Evolutionary conservation across 2,888 invertebrate genomes (phyloP), one percentile per base, ranked within the genome.

Genomic region (Papilio demoleus): DNA sequence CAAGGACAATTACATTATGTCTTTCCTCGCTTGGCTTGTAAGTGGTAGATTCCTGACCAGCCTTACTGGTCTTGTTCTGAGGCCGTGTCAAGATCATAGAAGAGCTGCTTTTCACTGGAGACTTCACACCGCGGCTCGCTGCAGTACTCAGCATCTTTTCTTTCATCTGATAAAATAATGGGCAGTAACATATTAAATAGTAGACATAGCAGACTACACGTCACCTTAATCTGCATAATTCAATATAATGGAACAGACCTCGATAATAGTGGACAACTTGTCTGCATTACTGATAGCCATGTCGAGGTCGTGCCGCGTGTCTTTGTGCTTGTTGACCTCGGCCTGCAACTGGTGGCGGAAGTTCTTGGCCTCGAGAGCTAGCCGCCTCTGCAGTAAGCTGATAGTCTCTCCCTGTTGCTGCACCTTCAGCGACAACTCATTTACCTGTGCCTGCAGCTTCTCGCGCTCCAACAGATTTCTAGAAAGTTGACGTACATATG

Each of bases 401-500:
- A 95, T 94, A 0, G 87, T 90, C 69, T 95, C 94, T 47, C 93
- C 94, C 72, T 96, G 95, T 70, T 94, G 94, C 67, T 94, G 94
- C 5, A 93, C 90, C 60, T 93, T 94, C 0, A 87, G 81, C 22
- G 93, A 92, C 19, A 95, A 81, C 40, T 94, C 93, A 4, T 91
- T 85, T 58, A 95, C 85, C 81, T 95, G 94, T 8, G 94, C 92
- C 70, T 95, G 93, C 9, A 97, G 89, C 75, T 95, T 95, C 77
- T 97, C 96, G 24, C 97, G 94, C 75, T 97, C 96, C 14, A 93
- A 93, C 9, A 97, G 93, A 78, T 95, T 95, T 76, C 94, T 94
- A 67, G 0, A 76, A 76, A 62, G 8, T 45, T 6, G 11, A 17
- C 11, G 8, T 4, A 38, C 4, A 59, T 14, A 11, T 19, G 17